Percentiles rank a stretch among this genome's conserved stretches.
phyloP scores from a whole-genome alignment of 2,113 vertebrate species.

The Sialia sialis region DNA sequence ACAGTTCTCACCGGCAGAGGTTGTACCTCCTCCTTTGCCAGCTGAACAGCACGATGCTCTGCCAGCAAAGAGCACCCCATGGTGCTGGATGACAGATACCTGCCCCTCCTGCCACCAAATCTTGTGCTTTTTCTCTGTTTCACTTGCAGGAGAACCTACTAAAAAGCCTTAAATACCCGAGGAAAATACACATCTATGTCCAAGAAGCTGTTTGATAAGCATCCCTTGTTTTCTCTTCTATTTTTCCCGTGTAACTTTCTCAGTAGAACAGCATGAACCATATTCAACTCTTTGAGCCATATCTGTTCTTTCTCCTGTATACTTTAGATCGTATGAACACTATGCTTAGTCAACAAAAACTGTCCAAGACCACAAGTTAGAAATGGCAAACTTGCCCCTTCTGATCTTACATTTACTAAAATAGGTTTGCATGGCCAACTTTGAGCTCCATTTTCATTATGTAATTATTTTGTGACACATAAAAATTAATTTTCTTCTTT shows the following conservation, averaged over 20 bases:
- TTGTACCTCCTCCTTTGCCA: background rate
- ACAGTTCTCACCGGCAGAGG: background rate
- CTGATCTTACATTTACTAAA: background rate
- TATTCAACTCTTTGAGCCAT: background rate
- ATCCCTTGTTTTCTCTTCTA: background rate
- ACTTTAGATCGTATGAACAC: background rate
- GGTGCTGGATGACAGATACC: rapidly evolving
- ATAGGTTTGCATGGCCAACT: background rate
- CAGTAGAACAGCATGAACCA: background rate
- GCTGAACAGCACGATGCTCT: rapidly evolving
- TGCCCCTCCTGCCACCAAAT: background rate
- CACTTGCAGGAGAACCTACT: background rate
- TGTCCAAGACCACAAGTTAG: background rate
- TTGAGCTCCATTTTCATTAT: background rate
- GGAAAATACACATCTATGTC: background rate
- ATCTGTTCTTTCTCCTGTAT: background rate
- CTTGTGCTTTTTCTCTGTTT: background rate
- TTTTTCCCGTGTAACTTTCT: background rate
- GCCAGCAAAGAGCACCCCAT: background rate
- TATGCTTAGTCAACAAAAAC: background rate
- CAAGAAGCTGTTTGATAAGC: background rate
- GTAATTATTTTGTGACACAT: background rate
- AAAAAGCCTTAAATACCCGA: background rate
- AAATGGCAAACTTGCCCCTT: background rate
- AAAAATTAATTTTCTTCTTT: background rate